These are phyloP conservation scores for Amniataba percoides DNA, from an alignment of 2,797 vertebrate genomes.

Conservation along the genomic window DNA sequence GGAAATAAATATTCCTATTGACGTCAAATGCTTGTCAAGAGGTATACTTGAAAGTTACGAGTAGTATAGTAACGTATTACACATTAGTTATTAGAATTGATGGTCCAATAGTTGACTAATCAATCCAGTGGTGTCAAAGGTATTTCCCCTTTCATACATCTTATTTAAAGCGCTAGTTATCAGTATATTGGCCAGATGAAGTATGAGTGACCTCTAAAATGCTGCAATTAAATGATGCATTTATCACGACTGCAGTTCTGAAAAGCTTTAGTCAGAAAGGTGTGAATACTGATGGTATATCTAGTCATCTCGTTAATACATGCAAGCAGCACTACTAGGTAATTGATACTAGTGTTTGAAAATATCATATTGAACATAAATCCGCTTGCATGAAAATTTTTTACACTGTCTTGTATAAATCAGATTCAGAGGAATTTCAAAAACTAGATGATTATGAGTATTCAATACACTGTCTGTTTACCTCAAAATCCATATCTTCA, in stretches of 20 bases:
- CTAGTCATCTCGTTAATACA: neutral
- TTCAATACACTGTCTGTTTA: no score
- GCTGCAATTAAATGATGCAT: neutral
- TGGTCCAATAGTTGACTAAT: neutral
- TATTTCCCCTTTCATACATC: neutral
- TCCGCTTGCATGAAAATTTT: neutral
- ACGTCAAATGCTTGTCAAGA: neutral
- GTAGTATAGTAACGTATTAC: conserved; percentile 1
- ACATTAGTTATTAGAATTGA: neutral
- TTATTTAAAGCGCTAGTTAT: neutral
- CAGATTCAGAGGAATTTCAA: no score
- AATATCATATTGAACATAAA: neutral
- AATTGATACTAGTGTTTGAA: neutral
- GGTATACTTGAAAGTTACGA: neutral
- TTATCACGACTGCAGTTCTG: neutral
- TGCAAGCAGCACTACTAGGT: neutral
- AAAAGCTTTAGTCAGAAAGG: neutral
- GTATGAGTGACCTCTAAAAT: neutral
- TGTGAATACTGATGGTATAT: neutral
- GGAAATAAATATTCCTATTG: conserved; percentile 15
- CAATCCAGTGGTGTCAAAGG: neutral
- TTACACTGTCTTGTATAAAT: no score
- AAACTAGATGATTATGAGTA: no score
- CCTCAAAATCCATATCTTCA: no score
- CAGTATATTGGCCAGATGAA: neutral